These are phyloP conservation scores for Leptinotarsa undecemlineata DNA, from an alignment of 1,140 invertebrate genomes.

Conservation along the genomic window DNA sequence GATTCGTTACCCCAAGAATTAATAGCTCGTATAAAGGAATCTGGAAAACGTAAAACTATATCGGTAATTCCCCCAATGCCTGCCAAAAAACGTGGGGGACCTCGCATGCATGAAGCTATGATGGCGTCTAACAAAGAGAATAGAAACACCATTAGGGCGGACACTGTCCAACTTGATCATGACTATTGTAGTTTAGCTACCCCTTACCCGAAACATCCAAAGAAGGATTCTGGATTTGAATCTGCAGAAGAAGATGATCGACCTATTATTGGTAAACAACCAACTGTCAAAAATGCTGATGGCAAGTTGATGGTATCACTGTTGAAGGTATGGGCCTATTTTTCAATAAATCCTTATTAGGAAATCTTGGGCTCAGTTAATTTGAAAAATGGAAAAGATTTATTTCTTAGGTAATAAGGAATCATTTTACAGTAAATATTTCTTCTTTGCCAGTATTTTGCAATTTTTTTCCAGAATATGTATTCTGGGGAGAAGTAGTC, in stretches of 20 bases:
- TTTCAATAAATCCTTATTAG: no score
- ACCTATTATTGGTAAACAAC: slow-evolving; percentile 44
- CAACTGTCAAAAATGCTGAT: slow-evolving; percentile 49
- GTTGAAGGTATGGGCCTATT: slow-evolving; percentile 41
- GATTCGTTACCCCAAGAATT: slow-evolving; percentile 47
- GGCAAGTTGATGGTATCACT: slow-evolving; percentile 53
- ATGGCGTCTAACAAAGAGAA: slow-evolving; percentile 15
- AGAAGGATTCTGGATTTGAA: slow-evolving; percentile 48
- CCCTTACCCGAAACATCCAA: slow-evolving; percentile 32
- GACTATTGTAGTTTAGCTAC: slow-evolving; percentile 45
- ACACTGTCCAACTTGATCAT: slow-evolving; percentile 46
- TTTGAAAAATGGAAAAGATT: no score
- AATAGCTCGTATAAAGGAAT: slow-evolving; percentile 48
- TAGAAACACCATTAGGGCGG: slow-evolving; percentile 15
- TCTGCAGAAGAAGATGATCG: slow-evolving; percentile 49
- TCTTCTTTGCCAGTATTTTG: no score
- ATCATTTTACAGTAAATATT: no score
- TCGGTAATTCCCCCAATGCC: slow-evolving; percentile 49
- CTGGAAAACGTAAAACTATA: slow-evolving; percentile 49
- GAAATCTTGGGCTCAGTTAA: no score
- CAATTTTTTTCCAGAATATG: no score
- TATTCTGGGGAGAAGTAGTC: no score
- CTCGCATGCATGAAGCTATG: slow-evolving; percentile 11
- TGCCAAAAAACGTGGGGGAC: slow-evolving; percentile 32
- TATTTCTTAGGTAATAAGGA: no score